Conservation (phyloP, 2,888 invertebrate genomes). For the Melanargia galathea region DNA sequence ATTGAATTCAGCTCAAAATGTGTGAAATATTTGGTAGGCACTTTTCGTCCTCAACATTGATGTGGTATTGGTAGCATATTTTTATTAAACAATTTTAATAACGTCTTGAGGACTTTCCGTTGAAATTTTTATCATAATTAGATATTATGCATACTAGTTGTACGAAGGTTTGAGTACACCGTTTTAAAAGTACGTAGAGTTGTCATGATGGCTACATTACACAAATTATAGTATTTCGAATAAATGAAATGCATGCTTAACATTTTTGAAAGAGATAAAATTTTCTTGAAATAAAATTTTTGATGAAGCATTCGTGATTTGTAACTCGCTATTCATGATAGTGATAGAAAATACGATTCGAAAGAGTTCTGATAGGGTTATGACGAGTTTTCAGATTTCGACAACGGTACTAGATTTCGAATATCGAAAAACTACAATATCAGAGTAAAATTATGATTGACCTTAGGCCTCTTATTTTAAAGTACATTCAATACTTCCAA, state of each 20-base stretch:
- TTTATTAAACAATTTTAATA: constrained; percentile 37
- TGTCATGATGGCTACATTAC: constrained; percentile 5
- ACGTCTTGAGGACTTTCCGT: constrained; percentile 22
- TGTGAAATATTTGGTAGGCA: constrained; percentile 51
- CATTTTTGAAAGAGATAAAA: not conserved
- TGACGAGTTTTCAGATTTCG: too few relatives aligned
- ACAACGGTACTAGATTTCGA: too few relatives aligned
- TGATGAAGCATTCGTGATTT: too few relatives aligned
- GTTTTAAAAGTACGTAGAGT: constrained; percentile 61
- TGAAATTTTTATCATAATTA: constrained; percentile 47
- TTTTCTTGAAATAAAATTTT: not conserved
- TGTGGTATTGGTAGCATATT: constrained; percentile 28
- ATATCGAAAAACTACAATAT: too few relatives aligned
- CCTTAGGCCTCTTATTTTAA: too few relatives aligned
- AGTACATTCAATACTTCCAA: too few relatives aligned
- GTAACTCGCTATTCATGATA: too few relatives aligned
- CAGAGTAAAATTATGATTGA: too few relatives aligned
- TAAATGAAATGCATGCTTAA: not conserved
- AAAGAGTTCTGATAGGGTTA: too few relatives aligned
- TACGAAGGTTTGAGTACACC: constrained; percentile 54
- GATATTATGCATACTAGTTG: constrained; percentile 55
- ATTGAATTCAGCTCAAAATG: constrained; percentile 62
- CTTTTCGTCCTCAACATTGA: constrained; percentile 38
- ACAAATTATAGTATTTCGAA: constrained; percentile 3
- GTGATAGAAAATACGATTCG: not conserved